Base-by-base conservation (phyloP, 2,113 vertebrate species). In the Phalacrocorax pelagicus region DNA sequence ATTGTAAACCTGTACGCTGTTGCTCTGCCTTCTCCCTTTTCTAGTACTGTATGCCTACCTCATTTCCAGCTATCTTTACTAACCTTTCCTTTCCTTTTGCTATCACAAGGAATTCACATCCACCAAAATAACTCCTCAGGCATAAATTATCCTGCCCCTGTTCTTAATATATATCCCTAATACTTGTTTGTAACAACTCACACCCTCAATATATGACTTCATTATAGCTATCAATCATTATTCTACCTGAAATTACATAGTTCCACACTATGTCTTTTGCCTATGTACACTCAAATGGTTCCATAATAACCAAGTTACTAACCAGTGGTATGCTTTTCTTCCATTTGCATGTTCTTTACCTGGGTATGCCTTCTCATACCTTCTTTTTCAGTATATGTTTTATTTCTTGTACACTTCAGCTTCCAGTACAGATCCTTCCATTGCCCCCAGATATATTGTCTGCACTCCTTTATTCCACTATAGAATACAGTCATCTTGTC, bases 201-300 rank as follows among this genome's bases (percentile, higher is more conserved):
- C 34, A 32, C 24, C 10, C 14, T 72, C 18, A 0, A 19, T 72
- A 17, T 11, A 20, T 85, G 19, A 30, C 69, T 70, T 82, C 22
- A 6, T 83, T 80, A 11, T 15, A 62, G 86, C 36, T 65, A 9
- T 57, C 75, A 72, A 42, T 51, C 20, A n/a, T 42, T 54, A 27
- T 51, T 74, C 24, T 86, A 17, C 10, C 34, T 32, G 42, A 58
- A 65, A 52, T 46, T 1, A 14, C 3, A 0, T 32, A 16, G 30
- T 58, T 87, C 16, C 0, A 0, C 14, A 1, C 36, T 59, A 0
- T 24, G 3, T 62, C 11, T 86, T 83, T 84, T 81, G 6, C 12
- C 7, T 34, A 30, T 66, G 11, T 62, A 23, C 6, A 2, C 66
- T 66, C n/a, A 70, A 10, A 17, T 30, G 8, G 10, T 69, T 67